Evolutionary conservation across 2,888 invertebrate genomes (phyloP).

Genomic region (Ectropis crepuscularia): DNA sequence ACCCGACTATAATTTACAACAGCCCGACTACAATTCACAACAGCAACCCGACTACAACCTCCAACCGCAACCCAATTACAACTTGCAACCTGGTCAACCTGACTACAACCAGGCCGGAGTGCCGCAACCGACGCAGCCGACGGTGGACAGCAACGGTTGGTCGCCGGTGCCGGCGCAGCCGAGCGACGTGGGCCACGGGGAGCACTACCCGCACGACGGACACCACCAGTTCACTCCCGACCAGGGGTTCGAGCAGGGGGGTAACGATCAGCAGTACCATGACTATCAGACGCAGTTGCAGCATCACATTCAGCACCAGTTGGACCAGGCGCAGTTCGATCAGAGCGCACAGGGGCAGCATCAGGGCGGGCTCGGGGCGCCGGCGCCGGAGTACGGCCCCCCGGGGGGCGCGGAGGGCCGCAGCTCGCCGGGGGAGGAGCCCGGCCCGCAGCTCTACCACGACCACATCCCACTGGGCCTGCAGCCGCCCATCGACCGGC

Average conservation of each 20-base stretch:
- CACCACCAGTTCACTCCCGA: constrained; percentile 66
- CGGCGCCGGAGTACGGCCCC: constrained; percentile 63
- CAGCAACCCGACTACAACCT: constrained; percentile 6
- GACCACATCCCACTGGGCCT: constrained; percentile 78
- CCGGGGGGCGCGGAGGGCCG: constrained; percentile 74
- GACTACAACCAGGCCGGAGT: neutral
- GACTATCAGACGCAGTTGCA: constrained; percentile 71
- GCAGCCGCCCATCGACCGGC: constrained; percentile 75
- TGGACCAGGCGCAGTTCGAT: constrained; percentile 67
- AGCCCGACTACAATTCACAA: neutral
- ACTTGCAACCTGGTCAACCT: neutral
- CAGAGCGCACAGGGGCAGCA: constrained; percentile 58
- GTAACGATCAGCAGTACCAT: constrained; percentile 64
- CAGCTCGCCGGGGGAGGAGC: constrained; percentile 57
- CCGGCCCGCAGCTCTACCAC: constrained; percentile 61
- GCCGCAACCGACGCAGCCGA: constrained; percentile 50
- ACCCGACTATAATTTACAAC: constrained; percentile 6
- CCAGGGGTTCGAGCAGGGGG: constrained; percentile 73
- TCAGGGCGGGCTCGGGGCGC: constrained; percentile 44
- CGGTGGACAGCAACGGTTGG: constrained; percentile 75
- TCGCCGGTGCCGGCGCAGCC: constrained; percentile 69
- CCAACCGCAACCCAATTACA: constrained; percentile 3
- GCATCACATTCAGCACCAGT: constrained; percentile 73
- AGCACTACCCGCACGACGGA: constrained; percentile 55
- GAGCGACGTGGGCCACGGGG: constrained; percentile 52